Base-by-base conservation (phyloP, 1,140 invertebrate genomes). In the Danaus melanippus region DNA sequence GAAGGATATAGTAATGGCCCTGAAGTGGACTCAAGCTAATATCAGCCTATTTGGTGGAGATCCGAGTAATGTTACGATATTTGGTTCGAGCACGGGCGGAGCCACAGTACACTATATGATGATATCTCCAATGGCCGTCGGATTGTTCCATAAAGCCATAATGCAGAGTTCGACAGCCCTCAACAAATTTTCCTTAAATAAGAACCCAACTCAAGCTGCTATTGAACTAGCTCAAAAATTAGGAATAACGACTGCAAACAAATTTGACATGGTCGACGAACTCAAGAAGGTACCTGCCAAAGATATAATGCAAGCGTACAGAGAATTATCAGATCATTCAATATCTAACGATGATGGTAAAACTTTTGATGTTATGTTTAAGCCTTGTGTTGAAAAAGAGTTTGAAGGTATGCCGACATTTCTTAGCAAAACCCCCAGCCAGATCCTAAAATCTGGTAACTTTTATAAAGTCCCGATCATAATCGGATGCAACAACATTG, bases 21-120 rank as follows among this genome's bases (percentile, higher is more conserved):
- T 92, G 46, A 85, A 90, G 76, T 92, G 91, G 89, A 77, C 92
- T 10, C 84, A 90, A 69, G 84, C 83, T 50, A 91, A 91, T 66
- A 92, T 92, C 44, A 58, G 49, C 40, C 44, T 57, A 15, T 92
- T 92, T 75, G 87, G 88, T 57, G 92, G 91, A 6, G 88, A 92
- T 65, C 85, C 89, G 8, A 74, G 87, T 41, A 89, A 89, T 70
- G 88, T 92, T 4, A 92, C 91, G 3, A 75, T 92, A 50, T 89
- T 91, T 74, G 91, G 91, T 46, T 82, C 86, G 46, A 88, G 88
- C 60, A 81, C 90, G 10, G 91, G 91, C 2, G 90, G 87, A 17
- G 80, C 87, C 10, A 76, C 81, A n/a, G 84, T 88, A 7, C 86
- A 89, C 64, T 78, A 87, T 9, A 80, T 88, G 73, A 79, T 88